Conservation (phyloP, 2,888 invertebrate species). For the Rhaphigaster nebulosa region DNA sequence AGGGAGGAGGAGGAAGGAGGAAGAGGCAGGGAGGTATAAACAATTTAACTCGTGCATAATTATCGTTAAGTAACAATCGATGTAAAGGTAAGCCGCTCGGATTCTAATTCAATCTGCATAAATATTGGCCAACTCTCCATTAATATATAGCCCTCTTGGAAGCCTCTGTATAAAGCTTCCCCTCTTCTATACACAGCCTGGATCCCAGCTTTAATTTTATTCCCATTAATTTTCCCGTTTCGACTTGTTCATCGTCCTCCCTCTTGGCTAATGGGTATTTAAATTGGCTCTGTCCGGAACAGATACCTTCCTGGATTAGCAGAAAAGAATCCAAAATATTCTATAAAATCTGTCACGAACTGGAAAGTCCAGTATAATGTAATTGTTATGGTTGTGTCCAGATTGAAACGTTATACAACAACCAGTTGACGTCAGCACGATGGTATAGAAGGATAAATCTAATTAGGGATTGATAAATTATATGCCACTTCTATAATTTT, state of each 20-base stretch:
- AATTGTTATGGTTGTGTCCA: no score
- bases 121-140: conserved; percentile 27
- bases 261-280: conserved; percentile 51
- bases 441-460: no score
- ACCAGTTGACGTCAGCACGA: no score
- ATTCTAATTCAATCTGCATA: conserved; percentile 57
- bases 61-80: conserved; percentile 55
- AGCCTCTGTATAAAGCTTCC: conserved; percentile 38
- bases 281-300: conserved; percentile 5
- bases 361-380: no score
- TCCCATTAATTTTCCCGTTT: conserved; percentile 50
- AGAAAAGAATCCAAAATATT: neutral
- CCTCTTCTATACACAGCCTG: conserved; percentile 9
- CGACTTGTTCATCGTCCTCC: conserved; percentile 32
- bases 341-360: no score
- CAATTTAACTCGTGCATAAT: conserved; percentile 54
- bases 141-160: neutral
- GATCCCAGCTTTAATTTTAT: conserved; percentile 50
- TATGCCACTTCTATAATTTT: no score
- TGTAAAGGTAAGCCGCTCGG: neutral
- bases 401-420: no score
- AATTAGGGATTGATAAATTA: no score
- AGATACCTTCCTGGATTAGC: neutral
- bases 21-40: conserved; percentile 17
- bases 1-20: neutral